phyloP scores from a whole-genome alignment of 2,113 vertebrate genomes.

The Gavia stellata region DNA sequence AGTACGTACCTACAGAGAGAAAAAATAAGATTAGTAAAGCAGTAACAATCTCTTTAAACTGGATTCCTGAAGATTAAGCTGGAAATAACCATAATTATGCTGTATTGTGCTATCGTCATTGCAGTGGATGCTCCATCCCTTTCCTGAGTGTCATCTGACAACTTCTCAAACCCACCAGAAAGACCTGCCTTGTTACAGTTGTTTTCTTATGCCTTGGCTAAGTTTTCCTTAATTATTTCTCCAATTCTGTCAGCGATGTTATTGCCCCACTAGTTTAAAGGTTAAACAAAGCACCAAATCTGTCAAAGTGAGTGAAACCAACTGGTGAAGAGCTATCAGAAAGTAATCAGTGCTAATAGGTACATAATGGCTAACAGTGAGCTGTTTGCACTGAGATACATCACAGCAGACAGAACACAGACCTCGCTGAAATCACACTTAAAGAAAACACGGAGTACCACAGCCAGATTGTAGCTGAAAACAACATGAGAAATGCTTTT shows the following conservation, averaged over 20 bases:
- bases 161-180: slow-evolving; percentile 62
- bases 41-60: slow-evolving; percentile 51
- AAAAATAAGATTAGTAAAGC: background rate
- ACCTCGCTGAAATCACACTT: slow-evolving; percentile 78
- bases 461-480: slow-evolving; percentile 18
- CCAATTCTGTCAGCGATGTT: slow-evolving; percentile 72
- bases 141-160: slow-evolving; percentile 18
- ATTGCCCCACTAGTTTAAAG: slow-evolving; percentile 85
- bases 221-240: slow-evolving; percentile 82
- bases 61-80: slow-evolving; percentile 44
- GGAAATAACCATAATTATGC: slow-evolving; percentile 22
- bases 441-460: slow-evolving; percentile 61
- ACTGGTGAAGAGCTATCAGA: slow-evolving; percentile 89
- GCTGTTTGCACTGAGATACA: slow-evolving; percentile 87
- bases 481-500: background rate
- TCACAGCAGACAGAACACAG: slow-evolving; percentile 85
- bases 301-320: slow-evolving; percentile 97
- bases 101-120: background rate
- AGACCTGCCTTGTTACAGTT: slow-evolving; percentile 68
- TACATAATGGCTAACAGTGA: slow-evolving; percentile 95
- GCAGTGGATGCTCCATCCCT: background rate
- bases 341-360: slow-evolving; percentile 98
- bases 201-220: slow-evolving; percentile 72
- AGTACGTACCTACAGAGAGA: background rate
- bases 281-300: slow-evolving; percentile 92